Evolutionary conservation across 2,797 vertebrate genomes (phyloP).

Genomic region (Pelochelys cantorii): DNA sequence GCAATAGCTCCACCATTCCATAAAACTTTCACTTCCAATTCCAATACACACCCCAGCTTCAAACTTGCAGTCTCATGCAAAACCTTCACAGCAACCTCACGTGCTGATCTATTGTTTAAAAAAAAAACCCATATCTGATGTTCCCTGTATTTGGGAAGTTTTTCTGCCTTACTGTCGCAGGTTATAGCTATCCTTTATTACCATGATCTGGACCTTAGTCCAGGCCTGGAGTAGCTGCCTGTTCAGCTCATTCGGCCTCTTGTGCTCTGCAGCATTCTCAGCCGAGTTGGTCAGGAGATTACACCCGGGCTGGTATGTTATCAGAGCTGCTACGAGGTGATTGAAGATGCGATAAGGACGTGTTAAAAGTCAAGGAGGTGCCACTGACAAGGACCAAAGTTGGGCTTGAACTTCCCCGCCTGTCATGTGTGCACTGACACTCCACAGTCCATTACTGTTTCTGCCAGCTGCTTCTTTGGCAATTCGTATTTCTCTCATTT

Average conservation of each 20-base stretch:
- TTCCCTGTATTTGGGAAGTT: fast-evolving
- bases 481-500: background rate
- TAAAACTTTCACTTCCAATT: background rate
- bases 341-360: slow-evolving; percentile 71
- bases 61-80: fast-evolving
- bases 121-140: no score
- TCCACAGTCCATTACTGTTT: slow-evolving; percentile 43
- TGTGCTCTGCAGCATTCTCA: slow-evolving; percentile 10
- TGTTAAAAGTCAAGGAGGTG: slow-evolving; percentile 81
- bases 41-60: background rate
- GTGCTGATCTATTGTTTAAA: background rate
- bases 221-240: background rate
- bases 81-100: fast-evolving
- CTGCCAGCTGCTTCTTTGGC: slow-evolving; percentile 21
- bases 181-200: background rate
- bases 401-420: slow-evolving; percentile 37
- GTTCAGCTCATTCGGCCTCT: slow-evolving; percentile 1
- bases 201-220: background rate
- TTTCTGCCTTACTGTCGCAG: fast-evolving
- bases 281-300: slow-evolving; percentile 45
- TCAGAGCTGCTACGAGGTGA: slow-evolving; percentile 59
- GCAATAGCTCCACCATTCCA: background rate
- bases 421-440: slow-evolving; percentile 34
- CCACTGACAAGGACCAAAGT: slow-evolving; percentile 65
- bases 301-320: slow-evolving; percentile 70